Evolutionary conservation across 2,113 vertebrate species (phyloP).

Genomic region (Stegostoma tigrinum): DNA sequence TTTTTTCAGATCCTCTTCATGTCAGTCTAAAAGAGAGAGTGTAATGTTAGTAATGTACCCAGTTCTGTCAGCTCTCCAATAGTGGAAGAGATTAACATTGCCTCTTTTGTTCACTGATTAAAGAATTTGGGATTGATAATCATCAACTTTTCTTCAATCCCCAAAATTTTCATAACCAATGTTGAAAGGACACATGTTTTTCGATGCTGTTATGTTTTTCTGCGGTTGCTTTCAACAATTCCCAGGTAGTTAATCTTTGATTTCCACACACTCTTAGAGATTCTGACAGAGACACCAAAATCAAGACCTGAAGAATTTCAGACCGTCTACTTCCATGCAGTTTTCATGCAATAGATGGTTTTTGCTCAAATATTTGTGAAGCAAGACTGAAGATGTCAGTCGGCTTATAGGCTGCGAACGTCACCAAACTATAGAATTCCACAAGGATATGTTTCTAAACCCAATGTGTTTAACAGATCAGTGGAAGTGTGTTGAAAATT

Average conservation of each 20-base stretch:
- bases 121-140: neutral
- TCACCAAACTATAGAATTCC: conserved; percentile 52
- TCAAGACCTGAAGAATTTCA: neutral
- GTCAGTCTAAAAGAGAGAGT: neutral
- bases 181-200: neutral
- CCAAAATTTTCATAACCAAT: neutral
- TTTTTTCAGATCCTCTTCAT: neutral
- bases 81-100: neutral
- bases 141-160: neutral
- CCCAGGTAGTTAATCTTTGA: neutral
- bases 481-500: conserved; percentile 48
- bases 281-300: neutral
- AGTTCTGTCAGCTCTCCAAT: neutral
- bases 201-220: neutral
- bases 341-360: neutral
- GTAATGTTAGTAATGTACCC: neutral
- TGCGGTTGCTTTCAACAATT: neutral
- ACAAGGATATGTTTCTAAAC: conserved; percentile 47
- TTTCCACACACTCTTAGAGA: neutral
- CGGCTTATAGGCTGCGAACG: conserved; percentile 46
- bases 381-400: conserved; percentile 41
- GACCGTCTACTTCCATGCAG: neutral
- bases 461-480: conserved; percentile 42
- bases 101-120: neutral
- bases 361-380: neutral